Evolutionary conservation across 2,797 vertebrate species (phyloP), one percentile per base, ranked within the genome.

Genomic region (Acomys russatus): DNA sequence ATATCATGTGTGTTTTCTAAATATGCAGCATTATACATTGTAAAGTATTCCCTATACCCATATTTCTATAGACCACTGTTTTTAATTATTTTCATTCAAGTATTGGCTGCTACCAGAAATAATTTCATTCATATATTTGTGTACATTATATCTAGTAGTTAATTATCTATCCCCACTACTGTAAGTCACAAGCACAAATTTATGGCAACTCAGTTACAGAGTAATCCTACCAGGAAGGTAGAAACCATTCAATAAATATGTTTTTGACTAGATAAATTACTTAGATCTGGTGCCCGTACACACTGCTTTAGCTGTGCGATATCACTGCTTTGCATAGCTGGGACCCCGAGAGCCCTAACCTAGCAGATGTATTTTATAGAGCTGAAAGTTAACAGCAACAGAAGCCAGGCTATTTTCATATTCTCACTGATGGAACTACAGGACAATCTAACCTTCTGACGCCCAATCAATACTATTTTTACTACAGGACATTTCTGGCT

Each of bases 41-140:
- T 33, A 70, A 51, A 74, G n/a, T 22, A 38, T 0, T 8, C 44
- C 1, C 1, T 2, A 20, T 2, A 9, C 74, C 7, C 1, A 1
- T 33, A 3, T 54, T 56, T 68, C 18, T 18, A 23, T 17, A 51
- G 64, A 7, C 80, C 15, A 49, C 0, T 22, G 59, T 51, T 64
- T 33, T 30, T 14, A 12, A 7, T 9, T 33, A 68, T 64, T 49
- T 77, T 11, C 23, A 91, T 33, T n/a, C 3, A 74, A 95, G 59
- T 23, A 49, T 20, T 56, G 59, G 6, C 22, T 61, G 17, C 23
- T 70, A 35, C 79, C 54, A 77, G 91, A 88, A 88, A 54, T 54
- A 15, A 4, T 30, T 30, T 44, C 33, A 9, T 14, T 66, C 25
- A n/a, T 1, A 9, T 8, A 49, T 51, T 28, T 90, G 15, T 44